A percentile compares a stretch with the other conserved stretches of the same genome.
phyloP scores from a whole-genome alignment of 2,888 invertebrate genomes.

The Acronicta alni region DNA sequence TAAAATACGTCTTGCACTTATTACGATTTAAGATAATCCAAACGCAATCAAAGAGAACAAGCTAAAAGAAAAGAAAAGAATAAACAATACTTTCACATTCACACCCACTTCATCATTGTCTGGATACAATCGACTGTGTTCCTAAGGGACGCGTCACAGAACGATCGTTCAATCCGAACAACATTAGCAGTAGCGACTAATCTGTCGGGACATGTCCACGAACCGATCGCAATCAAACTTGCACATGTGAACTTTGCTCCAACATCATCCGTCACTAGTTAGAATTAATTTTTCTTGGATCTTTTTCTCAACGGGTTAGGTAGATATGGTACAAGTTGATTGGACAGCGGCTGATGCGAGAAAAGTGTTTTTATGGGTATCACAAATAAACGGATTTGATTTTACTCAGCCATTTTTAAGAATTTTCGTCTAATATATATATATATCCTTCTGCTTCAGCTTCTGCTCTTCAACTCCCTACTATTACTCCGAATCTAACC shows the following conservation, averaged over 20 bases:
- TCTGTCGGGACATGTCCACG: constrained; percentile 69
- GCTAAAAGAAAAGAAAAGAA: constrained; percentile 24
- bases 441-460: too few species aligned
- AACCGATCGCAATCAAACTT: constrained; percentile 80
- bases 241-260: constrained; percentile 82
- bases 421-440: too few species aligned
- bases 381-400: too few species aligned
- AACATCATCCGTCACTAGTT: constrained; percentile 55
- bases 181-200: constrained; percentile 70
- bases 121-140: constrained; percentile 56
- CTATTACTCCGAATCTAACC: too few species aligned
- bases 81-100: constrained; percentile 38
- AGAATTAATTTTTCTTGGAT: constrained; percentile 22
- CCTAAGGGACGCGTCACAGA: constrained; percentile 58
- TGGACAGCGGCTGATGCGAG: too few species aligned
- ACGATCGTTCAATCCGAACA: constrained; percentile 58
- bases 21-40: background rate
- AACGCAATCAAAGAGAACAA: constrained; percentile 28
- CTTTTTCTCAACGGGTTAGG: constrained; percentile 30
- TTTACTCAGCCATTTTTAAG: too few species aligned
- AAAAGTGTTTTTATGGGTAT: too few species aligned
- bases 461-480: too few species aligned
- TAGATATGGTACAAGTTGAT: background rate
- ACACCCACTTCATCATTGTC: constrained; percentile 66
- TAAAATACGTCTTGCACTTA: too few species aligned